These are phyloP conservation scores for Melipona bicolor DNA, from an alignment of 2,888 invertebrate species.

Conservation along the genomic window DNA sequence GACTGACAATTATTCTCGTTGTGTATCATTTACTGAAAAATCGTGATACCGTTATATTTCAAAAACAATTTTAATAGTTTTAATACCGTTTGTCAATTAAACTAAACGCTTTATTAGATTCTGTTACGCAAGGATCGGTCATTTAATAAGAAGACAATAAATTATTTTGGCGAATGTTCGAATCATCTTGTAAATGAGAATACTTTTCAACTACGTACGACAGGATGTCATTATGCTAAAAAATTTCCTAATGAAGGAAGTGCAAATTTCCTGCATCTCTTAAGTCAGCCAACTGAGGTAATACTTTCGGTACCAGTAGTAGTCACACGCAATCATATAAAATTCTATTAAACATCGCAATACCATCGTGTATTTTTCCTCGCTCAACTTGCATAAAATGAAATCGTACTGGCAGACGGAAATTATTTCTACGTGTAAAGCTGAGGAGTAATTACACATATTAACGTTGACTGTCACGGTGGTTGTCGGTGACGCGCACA, in stretches of 20 bases:
- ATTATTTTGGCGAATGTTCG: no score
- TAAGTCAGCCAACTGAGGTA: constrained; percentile 8
- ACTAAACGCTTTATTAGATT: background rate
- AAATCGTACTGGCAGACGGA: background rate
- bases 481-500: no score
- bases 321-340: background rate
- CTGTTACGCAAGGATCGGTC: background rate
- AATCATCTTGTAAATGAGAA: background rate
- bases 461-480: no score
- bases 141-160: background rate
- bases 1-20: no score
- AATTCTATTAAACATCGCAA: background rate
- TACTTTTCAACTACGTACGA: background rate
- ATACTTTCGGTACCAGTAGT: background rate
- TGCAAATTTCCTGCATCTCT: constrained; percentile 23
- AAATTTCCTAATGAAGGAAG: constrained; percentile 28
- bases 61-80: background rate
- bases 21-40: background rate
- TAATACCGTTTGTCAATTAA: background rate
- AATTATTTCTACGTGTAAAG: background rate
- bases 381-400: background rate
- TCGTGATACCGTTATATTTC: background rate
- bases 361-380: no score
- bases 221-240: constrained; percentile 28
- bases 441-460: background rate